phyloP scores from a whole-genome alignment of 2,888 invertebrate species.

The Glyphotaelius pellucidus region DNA sequence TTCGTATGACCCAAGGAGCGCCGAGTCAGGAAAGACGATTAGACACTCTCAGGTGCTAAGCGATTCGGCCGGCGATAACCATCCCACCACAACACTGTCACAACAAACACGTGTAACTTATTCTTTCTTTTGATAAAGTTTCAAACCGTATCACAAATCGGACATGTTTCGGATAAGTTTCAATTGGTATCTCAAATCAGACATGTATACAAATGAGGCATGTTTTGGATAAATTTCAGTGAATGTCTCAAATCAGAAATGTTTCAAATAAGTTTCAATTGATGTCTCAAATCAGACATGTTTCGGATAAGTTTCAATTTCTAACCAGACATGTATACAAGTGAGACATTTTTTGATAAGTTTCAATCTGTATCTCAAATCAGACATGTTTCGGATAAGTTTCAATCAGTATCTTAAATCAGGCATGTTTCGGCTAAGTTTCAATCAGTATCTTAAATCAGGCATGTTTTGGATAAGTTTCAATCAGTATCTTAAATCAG shows the following conservation, averaged over 20 bases:
- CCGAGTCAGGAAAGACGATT: constrained; percentile 61
- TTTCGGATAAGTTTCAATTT: not conserved
- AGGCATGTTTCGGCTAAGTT: no score
- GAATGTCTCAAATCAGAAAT: not conserved
- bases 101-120: constrained; percentile 26
- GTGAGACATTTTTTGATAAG: no score
- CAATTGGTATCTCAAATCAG: not conserved
- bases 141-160: not conserved
- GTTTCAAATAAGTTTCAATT: not conserved
- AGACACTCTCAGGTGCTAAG: constrained; percentile 45
- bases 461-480: not conserved
- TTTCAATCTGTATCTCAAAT: no score
- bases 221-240: not conserved
- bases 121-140: constrained; percentile 19
- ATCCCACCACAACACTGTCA: constrained; percentile 31
- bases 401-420: not conserved
- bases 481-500: not conserved
- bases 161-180: not conserved
- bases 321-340: not conserved
- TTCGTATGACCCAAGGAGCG: constrained; percentile 82
- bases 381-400: no score
- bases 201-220: not conserved
- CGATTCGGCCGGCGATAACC: constrained; percentile 31
- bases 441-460: no score
- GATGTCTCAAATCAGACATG: not conserved